These are phyloP conservation scores for Drosophila hydei DNA, from an alignment of 1,140 invertebrate genomes.

Conservation along the genomic window DNA sequence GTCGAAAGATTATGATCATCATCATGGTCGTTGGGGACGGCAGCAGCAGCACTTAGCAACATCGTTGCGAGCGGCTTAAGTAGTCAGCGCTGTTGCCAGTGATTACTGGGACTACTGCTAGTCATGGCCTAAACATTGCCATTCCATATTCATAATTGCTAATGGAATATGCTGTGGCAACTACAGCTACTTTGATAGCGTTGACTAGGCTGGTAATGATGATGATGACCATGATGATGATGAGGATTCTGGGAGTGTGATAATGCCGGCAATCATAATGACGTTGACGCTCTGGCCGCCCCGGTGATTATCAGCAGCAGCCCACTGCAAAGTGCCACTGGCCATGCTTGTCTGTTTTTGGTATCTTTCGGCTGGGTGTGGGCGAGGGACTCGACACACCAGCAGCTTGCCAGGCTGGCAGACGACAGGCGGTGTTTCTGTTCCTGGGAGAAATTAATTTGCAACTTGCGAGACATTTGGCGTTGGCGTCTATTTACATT, in stretches of 20 bases:
- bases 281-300: slow-evolving; percentile 28
- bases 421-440: slow-evolving; percentile 31
- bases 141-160: slow-evolving; percentile 83
- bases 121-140: slow-evolving; percentile 62
- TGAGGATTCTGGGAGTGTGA: slow-evolving; percentile 6
- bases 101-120: slow-evolving; percentile 56
- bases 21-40: background rate
- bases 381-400: slow-evolving; percentile 20
- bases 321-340: slow-evolving; percentile 61
- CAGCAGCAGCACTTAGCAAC: slow-evolving; percentile 59
- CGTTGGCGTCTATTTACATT: slow-evolving; percentile 74
- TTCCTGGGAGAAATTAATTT: slow-evolving; percentile 84
- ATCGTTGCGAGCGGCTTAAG: slow-evolving; percentile 72
- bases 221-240: slow-evolving; percentile 18
- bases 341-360: slow-evolving; percentile 19
- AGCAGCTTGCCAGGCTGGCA: slow-evolving; percentile 7
- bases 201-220: too few species aligned
- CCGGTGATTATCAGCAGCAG: slow-evolving; percentile 57
- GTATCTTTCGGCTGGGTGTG: slow-evolving; percentile 14
- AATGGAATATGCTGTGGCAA: slow-evolving; percentile 82
- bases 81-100: slow-evolving; percentile 64
- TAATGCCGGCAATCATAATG: slow-evolving; percentile 32
- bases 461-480: slow-evolving; percentile 81
- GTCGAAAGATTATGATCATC: slow-evolving; percentile 20
- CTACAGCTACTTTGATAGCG: slow-evolving; percentile 40